phyloP scores from a whole-genome alignment of 2,113 vertebrate species.

The Elephas maximus region DNA sequence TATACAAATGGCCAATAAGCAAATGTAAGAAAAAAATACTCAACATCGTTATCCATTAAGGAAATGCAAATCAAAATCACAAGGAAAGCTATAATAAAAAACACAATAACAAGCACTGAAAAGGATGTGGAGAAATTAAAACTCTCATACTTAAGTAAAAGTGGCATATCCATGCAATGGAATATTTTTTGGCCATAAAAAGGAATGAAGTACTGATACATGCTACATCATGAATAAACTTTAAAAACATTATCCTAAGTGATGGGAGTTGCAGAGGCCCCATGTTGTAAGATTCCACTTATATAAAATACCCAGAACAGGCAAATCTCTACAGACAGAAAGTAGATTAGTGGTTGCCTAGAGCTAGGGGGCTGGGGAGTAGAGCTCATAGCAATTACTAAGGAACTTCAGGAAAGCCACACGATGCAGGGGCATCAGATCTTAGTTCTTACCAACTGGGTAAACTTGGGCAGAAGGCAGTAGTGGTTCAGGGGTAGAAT shows the following conservation, averaged over 20 bases:
- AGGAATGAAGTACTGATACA: not conserved
- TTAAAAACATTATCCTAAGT: no score
- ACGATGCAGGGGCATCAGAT: not conserved
- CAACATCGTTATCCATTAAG: not conserved
- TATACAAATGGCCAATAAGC: not conserved
- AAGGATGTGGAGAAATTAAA: not conserved
- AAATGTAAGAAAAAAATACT: not conserved
- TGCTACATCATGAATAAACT: no score
- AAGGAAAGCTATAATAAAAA: not conserved
- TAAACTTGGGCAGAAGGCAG: not conserved
- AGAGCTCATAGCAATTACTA: not conserved
- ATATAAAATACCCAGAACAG: not conserved
- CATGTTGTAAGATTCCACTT: not conserved
- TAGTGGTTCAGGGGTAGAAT: no score
- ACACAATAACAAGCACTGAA: not conserved
- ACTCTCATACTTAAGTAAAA: not conserved
- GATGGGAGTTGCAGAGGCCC: no score
- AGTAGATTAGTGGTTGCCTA: not conserved
- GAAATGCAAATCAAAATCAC: constrained; percentile 38
- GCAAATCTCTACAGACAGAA: not conserved
- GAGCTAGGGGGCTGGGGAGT: no score
- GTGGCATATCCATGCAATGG: not conserved
- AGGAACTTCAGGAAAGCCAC: not conserved
- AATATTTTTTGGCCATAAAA: not conserved
- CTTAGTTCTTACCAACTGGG: not conserved